These are phyloP conservation scores for Polietes domitor DNA, from an alignment of 2,888 invertebrate genomes.

Conservation along the genomic window DNA sequence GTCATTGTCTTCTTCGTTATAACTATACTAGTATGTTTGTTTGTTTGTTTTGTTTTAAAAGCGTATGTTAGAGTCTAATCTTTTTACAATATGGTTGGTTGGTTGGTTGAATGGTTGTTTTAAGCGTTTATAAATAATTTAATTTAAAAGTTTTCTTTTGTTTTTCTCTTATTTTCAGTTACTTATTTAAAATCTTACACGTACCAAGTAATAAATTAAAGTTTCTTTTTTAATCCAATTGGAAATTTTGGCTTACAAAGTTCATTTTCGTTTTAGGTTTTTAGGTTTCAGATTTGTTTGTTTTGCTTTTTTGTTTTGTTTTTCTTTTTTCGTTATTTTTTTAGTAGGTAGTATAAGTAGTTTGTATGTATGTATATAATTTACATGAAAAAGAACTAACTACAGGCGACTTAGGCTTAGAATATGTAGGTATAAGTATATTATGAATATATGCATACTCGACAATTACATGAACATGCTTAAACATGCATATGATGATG, in stretches of 20 bases:
- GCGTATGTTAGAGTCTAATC: constrained; percentile 63
- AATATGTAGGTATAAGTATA: constrained; percentile 36
- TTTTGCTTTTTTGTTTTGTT: background rate
- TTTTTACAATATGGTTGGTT: constrained; percentile 60
- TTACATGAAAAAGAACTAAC: constrained; percentile 73
- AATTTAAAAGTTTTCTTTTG: constrained; percentile 71
- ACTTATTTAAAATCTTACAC: constrained; percentile 52
- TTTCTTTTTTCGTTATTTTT: background rate
- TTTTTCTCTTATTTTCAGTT: constrained; percentile 51
- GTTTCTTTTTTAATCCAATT: constrained; percentile 60
- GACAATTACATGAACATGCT: constrained; percentile 64
- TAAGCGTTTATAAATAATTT: constrained; percentile 65
- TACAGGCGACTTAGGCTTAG: constrained; percentile 72
- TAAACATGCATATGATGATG: constrained; percentile 50
- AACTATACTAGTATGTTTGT: background rate
- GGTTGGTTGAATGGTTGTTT: constrained; percentile 17
- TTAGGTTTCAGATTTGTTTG: constrained; percentile 13
- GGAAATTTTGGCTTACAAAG: constrained; percentile 67
- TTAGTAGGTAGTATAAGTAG: constrained; percentile 20
- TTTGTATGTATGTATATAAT: constrained; percentile 55
- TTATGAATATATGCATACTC: constrained; percentile 58
- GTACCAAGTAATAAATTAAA: constrained; percentile 58
- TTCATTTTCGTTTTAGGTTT: constrained; percentile 26
- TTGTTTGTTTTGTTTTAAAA: constrained; percentile 55
- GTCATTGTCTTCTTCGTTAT: no score